Base-by-base conservation (phyloP, 2,113 vertebrate species). In the Pluvianellus socialis region DNA sequence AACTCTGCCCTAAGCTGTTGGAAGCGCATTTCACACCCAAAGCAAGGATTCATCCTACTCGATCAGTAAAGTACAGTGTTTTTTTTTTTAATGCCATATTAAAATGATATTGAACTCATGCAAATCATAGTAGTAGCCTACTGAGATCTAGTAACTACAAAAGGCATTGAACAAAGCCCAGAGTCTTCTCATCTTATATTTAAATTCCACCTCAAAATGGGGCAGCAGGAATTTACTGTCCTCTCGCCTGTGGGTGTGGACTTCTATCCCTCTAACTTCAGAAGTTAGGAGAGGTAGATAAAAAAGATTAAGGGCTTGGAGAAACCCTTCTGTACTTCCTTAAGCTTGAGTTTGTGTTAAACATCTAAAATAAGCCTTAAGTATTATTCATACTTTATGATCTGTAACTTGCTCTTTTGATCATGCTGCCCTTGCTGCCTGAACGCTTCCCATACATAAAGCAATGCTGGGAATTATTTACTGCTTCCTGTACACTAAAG, bases 101-200 rank as follows among this genome's bases (percentile, higher is more conserved):
- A 14, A 53, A 52, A 16, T 61, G 44, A 4, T 2, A 4, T 28
- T 85, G n/a, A 86, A 6, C 38, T 74, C 1, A 0, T 15, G 7
- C 24, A 63, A 74, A 33, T 94, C 3, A 2, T 15, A 55, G 6
- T 13, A 76, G 44, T 15, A 84, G 17, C 45, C 21, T 72, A 10
- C 58, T 67, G 66, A 75, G 35, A 19, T 61, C 14, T 74, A 2
- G 30, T 38, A 80, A 27, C 28, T 83, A 35, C 28, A 67, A 35
- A 44, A 85, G 7, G 13, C 70, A 13, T 56, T 56, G 7, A 9
- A 63, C n/a, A 75, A 38, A 28, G 21, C 28, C 44, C 4, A 10
- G 6, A 18, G 15, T 38, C 9, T 70, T 62, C 40, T 65, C 10
- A 40, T 66, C 33, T 47, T 76, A 27, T 2, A 3, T 49, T 50